Base-by-base conservation (phyloP, 1,140 invertebrate genomes). In the Heliconius hermathena region DNA sequence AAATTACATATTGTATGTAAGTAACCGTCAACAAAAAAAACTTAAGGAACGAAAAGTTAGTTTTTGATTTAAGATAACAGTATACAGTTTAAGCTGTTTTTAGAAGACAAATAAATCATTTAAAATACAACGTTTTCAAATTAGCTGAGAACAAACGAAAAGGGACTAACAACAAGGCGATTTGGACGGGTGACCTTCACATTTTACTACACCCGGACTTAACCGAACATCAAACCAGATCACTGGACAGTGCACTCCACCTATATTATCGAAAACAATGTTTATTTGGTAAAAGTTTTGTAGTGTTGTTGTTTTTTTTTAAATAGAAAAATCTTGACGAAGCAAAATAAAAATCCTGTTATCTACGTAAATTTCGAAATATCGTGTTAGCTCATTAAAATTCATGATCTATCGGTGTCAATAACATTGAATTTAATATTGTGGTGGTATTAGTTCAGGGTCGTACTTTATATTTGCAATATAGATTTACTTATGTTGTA, bases 181-280 rank as follows among this genome's bases (percentile, higher is more conserved):
- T 84, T 87, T 91, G 88, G 89, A 87, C 84, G 82, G 74, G 73
- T 87, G 91, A 86, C 93, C 93, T 94, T 94, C 93, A 94, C 93
- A 94, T 94, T 94, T 93, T 86, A 88, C 90, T 88, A 92, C 82
- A 94, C 91, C 93, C 91, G 93, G 93, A 94, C 90, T 90, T 92
- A 87, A 76, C 88, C 85, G 88, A 78, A 82, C 90, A 91, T 92
- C 91, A 89, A 91, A 87, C 82, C 86, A 81, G 83, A 84, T 52
- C 87, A 83, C 73, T 78, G 73, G 84, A 81, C 78, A 78, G 78
- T 85, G 84, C 82, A 80, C 72, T 86, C 82, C 81, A 85, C 87
- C 86, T 82, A 77, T 80, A 87, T 38, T 33, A 73, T 73, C 80
- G 84, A 83, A 85, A 46, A 18, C 73, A 52, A 60, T 49, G 13